Conservation (phyloP, 2,888 invertebrate species). For the Rotaria sp. region DNA sequence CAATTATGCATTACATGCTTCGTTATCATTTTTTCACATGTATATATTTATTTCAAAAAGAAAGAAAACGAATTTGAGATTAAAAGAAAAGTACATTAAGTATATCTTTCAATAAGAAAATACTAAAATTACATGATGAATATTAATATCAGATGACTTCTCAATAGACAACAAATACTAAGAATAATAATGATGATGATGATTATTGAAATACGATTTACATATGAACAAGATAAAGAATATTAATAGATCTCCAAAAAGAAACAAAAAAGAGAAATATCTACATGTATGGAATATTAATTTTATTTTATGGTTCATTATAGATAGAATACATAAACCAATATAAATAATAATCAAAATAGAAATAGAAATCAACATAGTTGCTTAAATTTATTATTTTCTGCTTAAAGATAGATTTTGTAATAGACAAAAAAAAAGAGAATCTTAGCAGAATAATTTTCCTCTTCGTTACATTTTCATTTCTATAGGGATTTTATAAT, state of each 20-base stretch:
- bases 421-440: neutral
- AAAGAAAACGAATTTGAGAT: neutral
- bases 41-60: no score
- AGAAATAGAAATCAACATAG: neutral
- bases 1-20: neutral
- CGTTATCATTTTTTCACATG: no score
- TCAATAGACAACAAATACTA: neutral
- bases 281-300: neutral
- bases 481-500: no score
- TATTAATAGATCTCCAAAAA: neutral
- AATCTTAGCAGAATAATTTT: neutral
- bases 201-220: neutral
- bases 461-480: no score
- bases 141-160: neutral
- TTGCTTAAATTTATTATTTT: neutral
- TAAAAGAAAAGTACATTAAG: neutral
- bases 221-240: neutral
- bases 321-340: neutral
- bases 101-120: neutral
- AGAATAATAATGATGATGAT: neutral
- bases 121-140: neutral
- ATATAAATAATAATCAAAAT: neutral
- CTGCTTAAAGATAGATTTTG: neutral
- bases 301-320: neutral
- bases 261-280: no score